Base-by-base conservation (phyloP, 2,888 invertebrate species). In the Pachydiplax longipennis region DNA sequence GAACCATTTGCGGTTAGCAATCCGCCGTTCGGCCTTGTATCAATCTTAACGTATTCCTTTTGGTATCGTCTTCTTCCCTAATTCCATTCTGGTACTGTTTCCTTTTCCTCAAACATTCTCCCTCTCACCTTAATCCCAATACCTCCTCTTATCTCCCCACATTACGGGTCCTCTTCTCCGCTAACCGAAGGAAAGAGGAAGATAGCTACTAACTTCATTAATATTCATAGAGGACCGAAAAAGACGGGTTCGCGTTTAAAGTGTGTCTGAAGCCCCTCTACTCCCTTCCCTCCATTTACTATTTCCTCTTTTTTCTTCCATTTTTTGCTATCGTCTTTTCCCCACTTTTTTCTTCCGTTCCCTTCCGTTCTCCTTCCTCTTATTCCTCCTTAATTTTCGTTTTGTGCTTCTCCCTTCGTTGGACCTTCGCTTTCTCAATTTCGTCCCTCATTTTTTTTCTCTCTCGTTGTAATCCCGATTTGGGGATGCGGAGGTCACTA, bases 261-360 rank as follows among this genome's bases (percentile, higher is more conserved):
- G 87, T 61, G 61, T 65, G 87, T 87, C 87, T 87, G 80, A 48
- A 81, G 90, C 90, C 91, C 90, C 90, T 91, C 91, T 90, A 90
- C 90, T 90, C 25, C 53, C 81, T 80, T 53, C n/a, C 80, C 80
- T 90, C 90, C 53, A 10, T 13, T 90, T 90, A 22, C 35, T 87
- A 58, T 48, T 22, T 58, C 37, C 2, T 44, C 80, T 80, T 73
- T 58, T 58, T 25, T 44, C 80, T 80, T 73, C 18, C 80, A 40
- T 25, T 58, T n/a, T 53, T 82, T 81, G 83, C 40, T 90, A 40
- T 53, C 83, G 61, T 81, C 58, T 91, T 80, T 48, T 73, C 53
- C 58, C 81, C 90, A 25, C 83, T 58, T 13, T 31, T 73, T 73
- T 31, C 31, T 12, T n/a, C 65, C 65, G 5, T n/a, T 25, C 65